Conservation (phyloP, 2,797 vertebrate species). For the Schizothorax lantsangensis region DNA sequence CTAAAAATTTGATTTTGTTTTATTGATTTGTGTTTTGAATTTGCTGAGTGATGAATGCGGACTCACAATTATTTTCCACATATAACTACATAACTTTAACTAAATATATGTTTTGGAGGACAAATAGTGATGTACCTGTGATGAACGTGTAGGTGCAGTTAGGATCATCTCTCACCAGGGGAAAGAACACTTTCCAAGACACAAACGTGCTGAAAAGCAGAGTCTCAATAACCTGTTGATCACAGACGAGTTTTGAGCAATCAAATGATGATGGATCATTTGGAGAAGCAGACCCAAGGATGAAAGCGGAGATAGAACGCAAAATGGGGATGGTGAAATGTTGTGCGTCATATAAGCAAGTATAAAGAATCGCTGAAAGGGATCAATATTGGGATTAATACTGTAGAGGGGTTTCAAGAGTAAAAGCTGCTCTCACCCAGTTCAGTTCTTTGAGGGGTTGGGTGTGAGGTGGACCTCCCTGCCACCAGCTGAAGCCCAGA, state of each 20-base stretch:
- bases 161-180: slow-evolving; percentile 78
- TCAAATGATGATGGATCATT: not conserved
- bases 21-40: not conserved
- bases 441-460: slow-evolving; percentile 83
- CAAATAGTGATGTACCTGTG: slow-evolving; percentile 75
- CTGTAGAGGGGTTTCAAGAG: not conserved
- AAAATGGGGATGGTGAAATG: not conserved
- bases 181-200: slow-evolving; percentile 84
- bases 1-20: not conserved
- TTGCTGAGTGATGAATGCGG: not conserved
- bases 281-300: not conserved
- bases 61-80: not conserved
- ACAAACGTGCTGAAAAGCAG: slow-evolving; percentile 82
- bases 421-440: slow-evolving; percentile 72
- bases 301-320: too few species aligned
- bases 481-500: slow-evolving; percentile 89
- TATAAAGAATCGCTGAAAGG: not conserved
- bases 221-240: slow-evolving; percentile 77
- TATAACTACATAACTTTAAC: not conserved
- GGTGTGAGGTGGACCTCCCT: slow-evolving; percentile 83
- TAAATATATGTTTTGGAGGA: not conserved
- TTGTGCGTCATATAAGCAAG: not conserved
- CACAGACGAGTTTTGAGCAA: not conserved
- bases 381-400: not conserved
- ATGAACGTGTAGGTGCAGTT: slow-evolving; percentile 84